Base-by-base conservation (phyloP, 2,888 invertebrate genomes). In the Ischnura elegans region DNA sequence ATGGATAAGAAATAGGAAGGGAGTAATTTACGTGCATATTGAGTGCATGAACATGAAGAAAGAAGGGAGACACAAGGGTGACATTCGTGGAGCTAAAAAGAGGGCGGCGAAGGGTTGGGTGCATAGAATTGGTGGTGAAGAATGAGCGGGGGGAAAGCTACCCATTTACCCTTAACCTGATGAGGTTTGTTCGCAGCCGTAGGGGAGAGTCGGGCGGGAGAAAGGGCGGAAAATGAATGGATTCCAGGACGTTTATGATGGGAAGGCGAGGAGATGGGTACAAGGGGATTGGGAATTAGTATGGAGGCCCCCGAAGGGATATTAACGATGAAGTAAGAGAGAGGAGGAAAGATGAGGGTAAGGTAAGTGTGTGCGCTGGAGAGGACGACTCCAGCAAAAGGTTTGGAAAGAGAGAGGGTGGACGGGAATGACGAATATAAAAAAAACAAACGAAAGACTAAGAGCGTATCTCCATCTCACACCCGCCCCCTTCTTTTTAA, bases 221-320 rank as follows among this genome's bases (percentile, higher is more conserved):
- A 36, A 36, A 36, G 36, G 36, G 66, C 16, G n/a, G 76, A 76
- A 76, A 76, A 76, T 76, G 76, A 76, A 76, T 76, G 76, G 76
- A 76, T 76, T 76, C 76, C 76, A 36, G 13, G 76, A 76, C 76
- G 36, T 76, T 76, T 76, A 76, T 76, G 76, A 76, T 76, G 76
- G 76, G 76, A 76, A 76, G 76, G 76, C 29, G 16, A 76, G 76
- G 36, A 76, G 76, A 76, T 76, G 51, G 51, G 51, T 13, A 10
- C 2, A 10, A 51, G 51, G 8, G 76, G 36, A 25, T 25, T 36
- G 76, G 76, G 76, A 76, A 76, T 76, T 76, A 76, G 76, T 76
- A 36, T 76, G 25, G 76, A 76, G 76, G 76, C 8, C 76, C 76
- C 36, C 36, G 76, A 76, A 76, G 76, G 76, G 76, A 76, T 76